Percentiles rank a stretch among this genome's conserved stretches.
Evolutionary conservation across 2,888 invertebrate genomes (phyloP).

Genomic region (Seira ritae): DNA sequence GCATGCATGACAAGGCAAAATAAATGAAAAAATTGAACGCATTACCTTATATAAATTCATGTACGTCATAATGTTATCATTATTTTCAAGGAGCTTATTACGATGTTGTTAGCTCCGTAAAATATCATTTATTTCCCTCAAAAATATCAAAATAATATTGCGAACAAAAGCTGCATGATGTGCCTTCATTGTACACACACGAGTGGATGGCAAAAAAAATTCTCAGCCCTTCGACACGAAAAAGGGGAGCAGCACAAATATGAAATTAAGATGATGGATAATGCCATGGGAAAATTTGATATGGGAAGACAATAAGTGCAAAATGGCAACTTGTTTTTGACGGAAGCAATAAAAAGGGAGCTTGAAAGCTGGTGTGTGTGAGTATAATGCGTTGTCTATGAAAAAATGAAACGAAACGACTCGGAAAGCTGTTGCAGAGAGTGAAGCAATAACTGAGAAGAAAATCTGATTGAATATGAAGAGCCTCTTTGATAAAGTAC

Average conservation of each 20-base stretch:
- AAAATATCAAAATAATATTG: neutral
- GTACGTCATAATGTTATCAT: slow-evolving; percentile 27
- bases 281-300: slow-evolving; percentile 7
- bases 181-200: no score
- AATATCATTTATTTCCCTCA: neutral
- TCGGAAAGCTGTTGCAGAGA: slow-evolving; percentile 28
- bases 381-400: neutral
- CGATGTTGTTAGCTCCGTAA: slow-evolving; percentile 22
- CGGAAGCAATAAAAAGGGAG: neutral
- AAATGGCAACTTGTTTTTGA: slow-evolving; percentile 14
- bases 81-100: slow-evolving; percentile 26
- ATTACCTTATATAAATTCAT: slow-evolving; percentile 31
- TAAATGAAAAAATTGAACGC: slow-evolving; percentile 45
- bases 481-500: slow-evolving; percentile 17
- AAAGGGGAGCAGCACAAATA: neutral
- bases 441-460: slow-evolving; percentile 9
- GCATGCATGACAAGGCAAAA: slow-evolving; percentile 44
- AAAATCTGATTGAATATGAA: slow-evolving; percentile 30
- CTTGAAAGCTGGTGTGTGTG: neutral
- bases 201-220: no score
- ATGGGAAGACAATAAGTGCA: slow-evolving; percentile 16
- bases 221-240: neutral
- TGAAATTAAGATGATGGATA: slow-evolving; percentile 16
- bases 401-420: neutral
- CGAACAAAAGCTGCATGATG: no score